Evolutionary conservation across 35 echinoderm and acorn worm species (phyloP), one percentile per base, ranked within the genome.

Genomic region (Acanthaster planci): DNA sequence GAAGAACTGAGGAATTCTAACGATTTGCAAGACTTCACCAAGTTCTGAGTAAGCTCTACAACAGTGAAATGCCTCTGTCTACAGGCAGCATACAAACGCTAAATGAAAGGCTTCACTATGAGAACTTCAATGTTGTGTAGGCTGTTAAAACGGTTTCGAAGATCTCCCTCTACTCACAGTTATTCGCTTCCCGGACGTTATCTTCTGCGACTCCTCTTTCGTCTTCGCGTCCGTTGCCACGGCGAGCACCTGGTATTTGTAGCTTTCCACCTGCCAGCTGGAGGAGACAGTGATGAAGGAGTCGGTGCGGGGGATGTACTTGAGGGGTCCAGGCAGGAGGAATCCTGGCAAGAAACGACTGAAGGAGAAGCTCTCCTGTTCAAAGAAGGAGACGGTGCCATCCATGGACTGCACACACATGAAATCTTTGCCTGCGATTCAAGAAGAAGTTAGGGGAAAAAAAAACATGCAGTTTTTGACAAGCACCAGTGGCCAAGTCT

Each of bases 281-380:
- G 95, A 98, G 3, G 95, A 98, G 7, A 98, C 86, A 1, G 95
- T 98, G 2, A 98, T 77, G 77, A 98, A 98, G 2, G 95, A 98
- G 64, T 98, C 95, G 9, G 91, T 93, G 27, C 95, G 78, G 3
- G 89, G 91, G 51, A 98, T 56, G 85, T 98, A 98, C 7, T 53
- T 38, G 35, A 98, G 31, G 3, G 95, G 95, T 2, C 95, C 95
- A 6, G 95, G 95, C 27, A 98, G 85, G 37, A 98, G 92, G 78
- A 98, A 98, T 5, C 88, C 92, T 29, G 95, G 95, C 38, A 98
- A 78, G 78, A 98, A 98, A 8, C 95, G 91, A 85, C 85, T 91
- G 86, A 98, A 98, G 35, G 95, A 88, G 83, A 98, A 98, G 35
- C 87, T 99, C 79, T 99, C 96, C 52, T 99, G 96, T 77, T 97